Base-by-base conservation (phyloP, 2,888 invertebrate species). In the Troilus luridus region DNA sequence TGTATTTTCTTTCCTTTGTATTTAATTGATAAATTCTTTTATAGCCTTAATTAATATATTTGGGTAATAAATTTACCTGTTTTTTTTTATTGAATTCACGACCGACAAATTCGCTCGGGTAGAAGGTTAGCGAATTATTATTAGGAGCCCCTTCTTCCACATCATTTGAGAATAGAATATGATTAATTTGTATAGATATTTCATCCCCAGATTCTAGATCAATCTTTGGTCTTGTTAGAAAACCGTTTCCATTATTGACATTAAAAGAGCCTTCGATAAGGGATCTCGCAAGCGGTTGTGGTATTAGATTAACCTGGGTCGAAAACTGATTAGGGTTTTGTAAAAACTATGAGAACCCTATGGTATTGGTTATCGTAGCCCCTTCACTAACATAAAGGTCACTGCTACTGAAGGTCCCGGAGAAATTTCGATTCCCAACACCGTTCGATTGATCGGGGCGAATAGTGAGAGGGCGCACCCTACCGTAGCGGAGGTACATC, bases 281-380 rank as follows among this genome's bases (percentile, higher is more conserved):
- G 72, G 19, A 41, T 77, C 72, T 77, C 72, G 72, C 41, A 77
- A 77, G 72, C 72, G 67, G n/a, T 24, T 77, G 17, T 41, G 72
- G 27, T 77, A 77, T 77, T 77, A 41, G 72, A 77, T 41, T 17
- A 77, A 77, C 72, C 17, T 27, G 41, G 72, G 72, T 77, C 72
- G 41, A 77, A 77, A 77, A 77, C 41, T 77, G 72, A 77, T 77
- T 77, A 77, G 41, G 72, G 41, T 41, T 77, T 77, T 27, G 72
- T 77, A 77, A 77, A 77, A 41, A 77, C 72, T 77, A 77, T 77
- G 72, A 77, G 72, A 77, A 77, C 72, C 72, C 72, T 77, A 77
- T 41, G 72, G 72, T 77, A 77, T 27, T 27, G 72, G 72, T 77
- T 77, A 77, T 77, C 8, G 72, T 41, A 77, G 27, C 72, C 72